phyloP scores from a whole-genome alignment of 2,113 vertebrate genomes.

The Sphyrna mokarran region DNA sequence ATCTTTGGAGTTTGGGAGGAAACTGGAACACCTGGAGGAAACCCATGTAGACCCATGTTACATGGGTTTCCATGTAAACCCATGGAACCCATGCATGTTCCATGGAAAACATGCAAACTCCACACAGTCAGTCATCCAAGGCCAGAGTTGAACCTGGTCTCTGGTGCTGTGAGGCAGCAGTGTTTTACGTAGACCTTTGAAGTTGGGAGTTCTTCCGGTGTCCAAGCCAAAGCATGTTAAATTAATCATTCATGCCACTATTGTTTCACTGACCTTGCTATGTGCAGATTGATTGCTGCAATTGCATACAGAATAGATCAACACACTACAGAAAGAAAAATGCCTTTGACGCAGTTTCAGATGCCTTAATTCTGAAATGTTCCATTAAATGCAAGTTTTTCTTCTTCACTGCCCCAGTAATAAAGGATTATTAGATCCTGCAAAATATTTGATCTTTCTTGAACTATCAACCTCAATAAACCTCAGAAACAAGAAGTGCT shows the following conservation, averaged over 20 bases:
- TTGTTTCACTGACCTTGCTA: not conserved
- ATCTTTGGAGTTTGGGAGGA: too few species aligned
- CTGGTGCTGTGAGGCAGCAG: too few species aligned
- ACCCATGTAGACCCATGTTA: too few species aligned
- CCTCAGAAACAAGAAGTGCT: too few species aligned
- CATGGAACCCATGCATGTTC: too few species aligned
- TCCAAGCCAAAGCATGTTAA: not conserved
- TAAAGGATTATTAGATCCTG: not conserved
- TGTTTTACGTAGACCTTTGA: too few species aligned
- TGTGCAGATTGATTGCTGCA: not conserved
- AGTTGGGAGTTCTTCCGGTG: not conserved
- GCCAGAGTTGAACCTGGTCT: too few species aligned
- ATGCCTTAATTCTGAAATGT: not conserved
- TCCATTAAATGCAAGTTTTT: slow-evolving; percentile 2
- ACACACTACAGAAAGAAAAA: not conserved
- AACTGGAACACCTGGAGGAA: too few species aligned
- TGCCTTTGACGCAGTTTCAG: not conserved
- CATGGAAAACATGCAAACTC: too few species aligned
- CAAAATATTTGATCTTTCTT: not conserved
- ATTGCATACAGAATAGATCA: not conserved
- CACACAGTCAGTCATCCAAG: too few species aligned
- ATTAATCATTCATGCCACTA: not conserved
- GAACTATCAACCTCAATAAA: not conserved
- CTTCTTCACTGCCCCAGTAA: not conserved
- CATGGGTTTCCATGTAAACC: too few species aligned